Conservation (phyloP, 53 echinoderm and acorn worm genomes). For the Patiria pectinifera region DNA sequence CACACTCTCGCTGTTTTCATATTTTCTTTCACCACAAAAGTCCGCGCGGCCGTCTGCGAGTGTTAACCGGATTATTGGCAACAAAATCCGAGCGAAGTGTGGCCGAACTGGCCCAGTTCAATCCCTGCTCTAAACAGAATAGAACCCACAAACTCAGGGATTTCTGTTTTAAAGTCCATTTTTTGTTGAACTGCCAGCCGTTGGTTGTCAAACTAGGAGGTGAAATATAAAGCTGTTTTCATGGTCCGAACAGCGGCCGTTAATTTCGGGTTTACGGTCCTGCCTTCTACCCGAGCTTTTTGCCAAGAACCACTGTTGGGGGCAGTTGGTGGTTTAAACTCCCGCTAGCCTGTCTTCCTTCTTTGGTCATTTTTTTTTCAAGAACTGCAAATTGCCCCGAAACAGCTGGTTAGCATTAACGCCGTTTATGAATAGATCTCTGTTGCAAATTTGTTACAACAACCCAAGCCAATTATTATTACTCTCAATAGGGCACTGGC, state of each 20-base stretch:
- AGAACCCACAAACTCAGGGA: background rate
- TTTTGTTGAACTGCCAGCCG: constrained; percentile 30
- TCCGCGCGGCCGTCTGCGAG: constrained; percentile 53
- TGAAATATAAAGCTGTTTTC: constrained; percentile 25
- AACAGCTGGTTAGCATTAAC: constrained; percentile 65
- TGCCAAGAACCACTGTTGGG: constrained; percentile 15
- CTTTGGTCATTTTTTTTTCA: background rate
- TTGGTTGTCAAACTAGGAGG: constrained; percentile 23
- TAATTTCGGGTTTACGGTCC: constrained; percentile 49
- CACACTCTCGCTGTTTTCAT: constrained; percentile 43
- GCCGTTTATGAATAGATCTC: constrained; percentile 50
- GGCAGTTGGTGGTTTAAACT: constrained; percentile 33
- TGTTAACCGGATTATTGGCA: constrained; percentile 57
- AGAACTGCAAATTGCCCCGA: background rate
- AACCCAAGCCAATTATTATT: constrained; percentile 35
- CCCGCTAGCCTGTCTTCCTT: constrained; percentile 56
- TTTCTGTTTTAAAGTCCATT: constrained; percentile 3
- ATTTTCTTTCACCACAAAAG: constrained; percentile 38
- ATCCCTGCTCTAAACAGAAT: background rate
- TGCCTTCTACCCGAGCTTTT: background rate
- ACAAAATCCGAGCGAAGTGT: constrained; percentile 44
- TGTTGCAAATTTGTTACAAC: constrained; percentile 43
- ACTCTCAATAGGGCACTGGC: background rate
- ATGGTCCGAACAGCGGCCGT: constrained; percentile 39
- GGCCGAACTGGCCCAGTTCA: constrained; percentile 6